These are phyloP conservation scores for Pomatostomus ruficeps DNA, from an alignment of 2,113 vertebrate genomes.

Conservation along the genomic window DNA sequence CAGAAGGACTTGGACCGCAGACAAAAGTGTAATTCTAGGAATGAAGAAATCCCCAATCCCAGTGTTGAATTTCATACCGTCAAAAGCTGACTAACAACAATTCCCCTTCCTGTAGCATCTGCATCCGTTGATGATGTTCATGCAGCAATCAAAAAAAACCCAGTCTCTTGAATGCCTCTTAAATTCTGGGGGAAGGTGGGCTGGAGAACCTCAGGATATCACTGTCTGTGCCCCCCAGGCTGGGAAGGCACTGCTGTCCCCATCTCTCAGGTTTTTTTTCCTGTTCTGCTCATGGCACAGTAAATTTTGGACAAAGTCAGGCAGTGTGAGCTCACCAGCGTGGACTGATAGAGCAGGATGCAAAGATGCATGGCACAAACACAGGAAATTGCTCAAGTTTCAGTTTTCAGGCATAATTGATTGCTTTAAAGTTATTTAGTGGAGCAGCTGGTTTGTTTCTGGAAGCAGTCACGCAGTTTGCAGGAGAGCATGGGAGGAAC, in stretches of 20 bases:
- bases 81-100: not conserved
- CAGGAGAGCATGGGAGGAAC: not conserved
- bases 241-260: not conserved
- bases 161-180: not conserved
- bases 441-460: not conserved
- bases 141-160: not conserved
- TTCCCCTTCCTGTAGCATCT: not conserved
- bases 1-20: not conserved
- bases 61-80: not conserved
- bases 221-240: not conserved
- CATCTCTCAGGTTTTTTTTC: not conserved
- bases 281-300: not conserved
- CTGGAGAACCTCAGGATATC: not conserved
- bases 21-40: not conserved
- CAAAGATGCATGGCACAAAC: not conserved
- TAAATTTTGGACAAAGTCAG: not conserved
- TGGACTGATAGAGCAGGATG: not conserved
- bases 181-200: not conserved
- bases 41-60: not conserved
- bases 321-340: not conserved
- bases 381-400: not conserved
- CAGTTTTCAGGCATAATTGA: not conserved
- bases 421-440: not conserved
- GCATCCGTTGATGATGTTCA: not conserved
- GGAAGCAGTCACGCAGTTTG: not conserved